phyloP scores from a whole-genome alignment of 2,113 vertebrate genomes.

The Seriola dumerili region DNA sequence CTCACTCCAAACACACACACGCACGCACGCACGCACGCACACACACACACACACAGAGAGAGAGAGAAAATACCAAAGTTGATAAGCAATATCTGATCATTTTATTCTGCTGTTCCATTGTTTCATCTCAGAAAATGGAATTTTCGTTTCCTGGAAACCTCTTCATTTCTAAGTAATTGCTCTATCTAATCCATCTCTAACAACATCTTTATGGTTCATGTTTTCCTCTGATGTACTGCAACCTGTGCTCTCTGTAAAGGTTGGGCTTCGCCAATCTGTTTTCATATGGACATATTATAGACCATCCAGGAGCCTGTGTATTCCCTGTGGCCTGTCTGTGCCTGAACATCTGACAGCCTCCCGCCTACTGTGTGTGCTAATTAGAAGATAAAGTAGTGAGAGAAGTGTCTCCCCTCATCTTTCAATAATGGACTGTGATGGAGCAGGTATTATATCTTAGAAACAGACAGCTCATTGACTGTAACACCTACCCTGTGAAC shows the following conservation, averaged over 20 bases:
- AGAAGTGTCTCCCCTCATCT: conserved; percentile 5
- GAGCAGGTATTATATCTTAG: neutral
- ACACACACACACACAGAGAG: too few species aligned
- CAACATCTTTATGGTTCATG: neutral
- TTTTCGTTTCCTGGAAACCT: neutral
- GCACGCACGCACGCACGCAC: too few species aligned
- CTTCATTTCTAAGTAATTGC: neutral
- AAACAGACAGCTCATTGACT: neutral
- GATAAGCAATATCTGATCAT: conserved; percentile 24
- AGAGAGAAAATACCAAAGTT: conserved; percentile 35
- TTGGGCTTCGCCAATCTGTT: neutral
- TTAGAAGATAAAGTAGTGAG: conserved; percentile 18
- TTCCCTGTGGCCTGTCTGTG: conserved; percentile 1
- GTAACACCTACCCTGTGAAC: neutral
- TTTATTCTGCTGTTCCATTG: conserved; percentile 6
- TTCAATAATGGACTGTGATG: conserved; percentile 6
- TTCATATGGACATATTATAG: neutral
- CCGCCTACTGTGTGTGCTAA: conserved; percentile 26
- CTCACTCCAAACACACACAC: neutral
- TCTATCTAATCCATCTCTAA: neutral
- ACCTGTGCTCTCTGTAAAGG: neutral
- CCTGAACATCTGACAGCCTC: conserved; percentile 26
- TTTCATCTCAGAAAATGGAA: neutral
- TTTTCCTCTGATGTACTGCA: neutral
- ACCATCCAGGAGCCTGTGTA: neutral